A percentile compares a stretch with the other conserved stretches of the same genome.
These are phyloP conservation scores for Periophthalmus magnuspinnatus DNA, from an alignment of 2,797 vertebrate species.

Conservation along the genomic window DNA sequence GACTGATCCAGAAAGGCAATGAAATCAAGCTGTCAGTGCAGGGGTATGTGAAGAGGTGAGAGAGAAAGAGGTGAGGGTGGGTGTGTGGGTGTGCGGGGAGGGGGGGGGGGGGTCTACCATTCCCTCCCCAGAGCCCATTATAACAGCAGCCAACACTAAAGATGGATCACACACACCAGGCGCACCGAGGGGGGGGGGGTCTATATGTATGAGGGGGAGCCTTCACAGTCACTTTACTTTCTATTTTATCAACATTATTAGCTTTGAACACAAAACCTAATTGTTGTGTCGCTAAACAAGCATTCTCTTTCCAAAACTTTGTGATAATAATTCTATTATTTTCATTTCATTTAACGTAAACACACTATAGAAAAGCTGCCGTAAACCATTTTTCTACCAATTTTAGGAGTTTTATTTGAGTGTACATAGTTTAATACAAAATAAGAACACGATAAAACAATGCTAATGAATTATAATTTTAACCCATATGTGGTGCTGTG, in stretches of 20 bases:
- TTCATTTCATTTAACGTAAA: too few species aligned
- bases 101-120: constrained; percentile 39
- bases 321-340: too few species aligned
- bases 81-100: too few species aligned
- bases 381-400: background rate
- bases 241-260: constrained; percentile 1
- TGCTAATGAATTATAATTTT: background rate
- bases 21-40: constrained; percentile 91
- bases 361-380: background rate
- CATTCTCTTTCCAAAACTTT: background rate
- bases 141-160: constrained; percentile 84
- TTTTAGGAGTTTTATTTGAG: background rate
- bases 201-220: constrained; percentile 17
- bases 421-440: background rate
- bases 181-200: background rate
- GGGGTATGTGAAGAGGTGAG: constrained; percentile 64
- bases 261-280: constrained; percentile 4
- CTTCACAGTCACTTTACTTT: background rate
- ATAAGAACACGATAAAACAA: background rate
- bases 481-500: background rate
- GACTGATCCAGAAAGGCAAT: constrained; percentile 73
- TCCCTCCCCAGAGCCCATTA: constrained; percentile 86
- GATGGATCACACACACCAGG: constrained; percentile 77
- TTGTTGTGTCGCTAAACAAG: constrained; percentile 1
- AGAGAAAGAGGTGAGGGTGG: constrained; percentile 29